Base-by-base conservation (phyloP, 2,888 invertebrate genomes). In the Philereme transversata region DNA sequence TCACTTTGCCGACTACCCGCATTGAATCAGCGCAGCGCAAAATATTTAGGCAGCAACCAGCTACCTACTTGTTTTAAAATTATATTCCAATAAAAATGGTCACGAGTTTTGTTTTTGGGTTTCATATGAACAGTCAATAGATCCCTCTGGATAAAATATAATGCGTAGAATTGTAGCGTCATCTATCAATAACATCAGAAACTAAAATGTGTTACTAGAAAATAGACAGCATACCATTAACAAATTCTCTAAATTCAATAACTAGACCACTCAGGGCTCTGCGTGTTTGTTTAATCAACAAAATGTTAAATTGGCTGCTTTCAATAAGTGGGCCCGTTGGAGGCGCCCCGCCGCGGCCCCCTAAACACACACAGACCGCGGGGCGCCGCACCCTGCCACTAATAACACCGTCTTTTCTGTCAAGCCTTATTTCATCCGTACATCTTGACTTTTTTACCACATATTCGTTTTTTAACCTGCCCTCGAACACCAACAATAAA, bases 291-390 rank as follows among this genome's bases (percentile, higher is more conserved):
- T 86, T 88, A 81, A 87, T 82, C 82, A 88, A 86, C 84, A 87
- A 82, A 86, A 87, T 84, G 83, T 86, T 85, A 86, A 88, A 89
- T 87, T 83, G 82, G 77, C 77, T 84, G 82, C 81, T 88, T 89
- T 88, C 88, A 90, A 88, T 90, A 86, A 85, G 86, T 84, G 83
- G 79, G 81, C 79, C 74, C 78, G 78, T 62, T 71, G 60, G 71
- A 67, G 81, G 82, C 82, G 82, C 81, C 84, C 84, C 83, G 81
- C 81, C 62, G 86, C 67, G 85, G 46, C 72, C 72, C 82, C 87
- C 88, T 87, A 88, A 90, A 84, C 90, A 91, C 87, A 92, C 90
- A 84, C 89, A 92, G 92, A 92, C 92, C 84, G 92, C 92, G 90
- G 92, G 87, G 86, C 87, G 85, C 87, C 91, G 82, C 82, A 81